Evolutionary conservation across 1,140 invertebrate species (phyloP).

Genomic region (Littorina saxatilis): DNA sequence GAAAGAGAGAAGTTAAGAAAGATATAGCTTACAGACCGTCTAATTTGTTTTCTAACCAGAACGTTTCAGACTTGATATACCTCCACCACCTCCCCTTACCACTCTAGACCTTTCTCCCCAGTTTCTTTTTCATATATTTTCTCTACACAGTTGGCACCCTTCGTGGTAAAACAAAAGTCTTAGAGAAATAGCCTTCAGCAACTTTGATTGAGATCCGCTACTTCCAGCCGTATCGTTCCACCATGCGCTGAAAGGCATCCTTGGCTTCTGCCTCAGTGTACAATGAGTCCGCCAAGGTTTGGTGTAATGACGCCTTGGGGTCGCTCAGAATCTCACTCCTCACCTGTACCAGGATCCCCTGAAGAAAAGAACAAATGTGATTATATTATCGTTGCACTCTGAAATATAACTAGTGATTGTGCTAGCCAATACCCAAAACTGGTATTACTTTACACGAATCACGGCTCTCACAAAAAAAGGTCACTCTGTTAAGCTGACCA

Average conservation of each 20-base stretch:
- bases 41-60: no score
- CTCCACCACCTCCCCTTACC: no score
- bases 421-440: not conserved
- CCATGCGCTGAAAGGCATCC: constrained; percentile 70
- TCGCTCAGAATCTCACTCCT: constrained; percentile 72
- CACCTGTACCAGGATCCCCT: constrained; percentile 71
- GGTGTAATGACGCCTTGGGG: constrained; percentile 62
- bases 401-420: not conserved
- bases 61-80: no score
- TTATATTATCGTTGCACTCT: not conserved
- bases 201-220: constrained; percentile 38
- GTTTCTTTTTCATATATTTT: no score
- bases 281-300: constrained; percentile 45
- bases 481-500: no score
- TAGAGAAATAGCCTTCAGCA: no score
- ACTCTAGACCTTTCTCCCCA: no score
- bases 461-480: not conserved
- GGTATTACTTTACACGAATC: not conserved
- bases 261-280: constrained; percentile 66
- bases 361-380: constrained; percentile 10
- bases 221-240: constrained; percentile 69
- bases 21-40: no score
- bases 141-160: no score
- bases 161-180: no score
- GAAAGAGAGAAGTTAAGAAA: no score